Base-by-base conservation (phyloP, 2,888 invertebrate species). In the Drosophila cracens region DNA sequence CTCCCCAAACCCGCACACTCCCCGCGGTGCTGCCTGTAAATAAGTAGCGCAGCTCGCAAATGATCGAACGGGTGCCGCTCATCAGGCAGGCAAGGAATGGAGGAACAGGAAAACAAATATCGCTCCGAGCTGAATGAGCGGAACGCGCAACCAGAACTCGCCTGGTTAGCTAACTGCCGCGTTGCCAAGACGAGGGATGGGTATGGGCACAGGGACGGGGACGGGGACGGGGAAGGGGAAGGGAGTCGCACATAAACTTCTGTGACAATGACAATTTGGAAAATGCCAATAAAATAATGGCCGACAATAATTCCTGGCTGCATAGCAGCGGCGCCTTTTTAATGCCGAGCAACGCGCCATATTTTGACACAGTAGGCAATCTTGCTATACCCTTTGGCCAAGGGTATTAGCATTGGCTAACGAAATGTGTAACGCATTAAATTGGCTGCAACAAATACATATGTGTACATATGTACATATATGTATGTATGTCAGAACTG, bases 231-330 rank as follows among this genome's bases (percentile, higher is more conserved):
- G 54, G 2, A 38, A 18, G 25, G 57, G 54, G 4, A 43, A 27
- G 27, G 29, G 60, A 63, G 48, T 46, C 25, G 46, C 54, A 72
- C 65, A 70, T 69, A 70, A 70, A 76, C 63, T 73, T 70, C 74
- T 63, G 63, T 67, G 69, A 71, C 82, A 76, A 74, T 77, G 77
- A 78, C 81, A 89, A 82, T 84, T 80, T 67, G 43, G 57, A 75
- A 76, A 81, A 81, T 83, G 76, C 79, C 85, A 79, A 81, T 81
- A 84, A 87, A 89, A 81, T 89, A 90, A 90, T 90, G 85, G 90
- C 88, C 81, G 90, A 84, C 90, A 86, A 90, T 88, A 83, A 85
- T 80, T 74, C 57, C 63, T 38, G 63, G 11, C 51, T 52, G 53
- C 58, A 61, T 13, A 27, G n/a, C 62, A 64, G 48, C 48, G 61